Evolutionary conservation across 2,888 invertebrate species (phyloP).

Genomic region (Drosophila diplacantha): DNA sequence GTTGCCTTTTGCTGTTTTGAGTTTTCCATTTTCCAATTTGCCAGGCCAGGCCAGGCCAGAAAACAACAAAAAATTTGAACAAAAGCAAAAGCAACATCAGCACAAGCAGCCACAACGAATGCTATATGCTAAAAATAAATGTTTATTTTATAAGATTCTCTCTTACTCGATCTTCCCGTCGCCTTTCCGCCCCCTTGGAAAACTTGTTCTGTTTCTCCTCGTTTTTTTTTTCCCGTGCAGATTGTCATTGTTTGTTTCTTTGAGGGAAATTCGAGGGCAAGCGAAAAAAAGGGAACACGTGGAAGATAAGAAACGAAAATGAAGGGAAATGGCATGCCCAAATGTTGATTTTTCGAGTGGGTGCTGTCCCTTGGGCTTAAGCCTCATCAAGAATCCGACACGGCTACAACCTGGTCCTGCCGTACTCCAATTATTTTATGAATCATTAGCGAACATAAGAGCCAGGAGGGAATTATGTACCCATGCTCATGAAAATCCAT

Average conservation of each 20-base stretch:
- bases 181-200: slow-evolving; percentile 15
- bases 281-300: slow-evolving; percentile 7
- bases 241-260: slow-evolving; percentile 31
- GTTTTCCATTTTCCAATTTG: slow-evolving; percentile 47
- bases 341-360: not conserved
- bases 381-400: not conserved
- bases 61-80: slow-evolving; percentile 51
- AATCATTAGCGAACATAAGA: not conserved
- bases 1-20: slow-evolving; percentile 25
- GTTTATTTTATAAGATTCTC: slow-evolving; percentile 65
- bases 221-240: not conserved
- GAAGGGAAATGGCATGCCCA: slow-evolving; percentile 10
- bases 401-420: not conserved
- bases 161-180: slow-evolving; percentile 4
- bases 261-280: slow-evolving; percentile 7
- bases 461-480: not conserved
- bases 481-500: not conserved
- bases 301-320: slow-evolving; percentile 13
- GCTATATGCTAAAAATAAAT: slow-evolving; percentile 64
- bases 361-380: slow-evolving; percentile 3
- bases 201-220: slow-evolving; percentile 10
- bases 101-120: slow-evolving; percentile 4
- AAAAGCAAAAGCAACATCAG: slow-evolving; percentile 29
- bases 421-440: slow-evolving; percentile 4
- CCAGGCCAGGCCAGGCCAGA: slow-evolving; percentile 29